These are phyloP conservation scores for Myotis davidii DNA, from an alignment of 2,113 vertebrate genomes.

Conservation along the genomic window DNA sequence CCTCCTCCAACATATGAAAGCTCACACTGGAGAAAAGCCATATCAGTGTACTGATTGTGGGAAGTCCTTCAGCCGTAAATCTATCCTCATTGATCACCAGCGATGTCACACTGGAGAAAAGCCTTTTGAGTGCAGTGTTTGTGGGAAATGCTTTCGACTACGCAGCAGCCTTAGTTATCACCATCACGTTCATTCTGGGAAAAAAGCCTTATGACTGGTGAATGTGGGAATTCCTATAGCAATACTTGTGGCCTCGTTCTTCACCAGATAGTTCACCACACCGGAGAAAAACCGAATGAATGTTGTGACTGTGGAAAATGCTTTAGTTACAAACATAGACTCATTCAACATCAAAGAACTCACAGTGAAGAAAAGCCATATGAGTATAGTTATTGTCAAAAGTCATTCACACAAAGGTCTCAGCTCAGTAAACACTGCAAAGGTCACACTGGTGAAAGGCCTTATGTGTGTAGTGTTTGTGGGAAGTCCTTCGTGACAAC, in stretches of 20 bases:
- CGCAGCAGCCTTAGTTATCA: constrained; percentile 1
- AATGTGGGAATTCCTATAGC: not conserved
- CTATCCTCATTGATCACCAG: constrained; percentile 23
- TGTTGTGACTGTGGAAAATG: not conserved
- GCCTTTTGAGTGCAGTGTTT: constrained; percentile 45
- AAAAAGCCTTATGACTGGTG: not conserved
- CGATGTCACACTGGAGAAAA: constrained; percentile 45
- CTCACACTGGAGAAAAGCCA: constrained; percentile 7
- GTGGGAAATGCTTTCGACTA: constrained; percentile 17
- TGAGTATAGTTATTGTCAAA: not conserved
- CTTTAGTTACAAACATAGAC: not conserved
- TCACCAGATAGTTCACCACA: constrained; percentile 30
- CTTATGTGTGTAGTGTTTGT: constrained; percentile 24
- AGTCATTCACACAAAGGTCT: not conserved
- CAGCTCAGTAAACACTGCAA: not conserved
- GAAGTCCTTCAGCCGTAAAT: constrained; percentile 47
- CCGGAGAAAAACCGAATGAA: not conserved
- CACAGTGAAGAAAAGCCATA: constrained; percentile 59
- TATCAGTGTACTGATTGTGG: constrained; percentile 2
- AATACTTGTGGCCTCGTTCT: not conserved
- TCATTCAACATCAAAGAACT: constrained; percentile 5
- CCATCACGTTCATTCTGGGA: not conserved
- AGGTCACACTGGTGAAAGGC: not conserved
- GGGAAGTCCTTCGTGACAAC: constrained; percentile 41
- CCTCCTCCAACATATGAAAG: constrained; percentile 49